Conservation (phyloP, 2,797 vertebrate species). For the Tadarida brasiliensis region DNA sequence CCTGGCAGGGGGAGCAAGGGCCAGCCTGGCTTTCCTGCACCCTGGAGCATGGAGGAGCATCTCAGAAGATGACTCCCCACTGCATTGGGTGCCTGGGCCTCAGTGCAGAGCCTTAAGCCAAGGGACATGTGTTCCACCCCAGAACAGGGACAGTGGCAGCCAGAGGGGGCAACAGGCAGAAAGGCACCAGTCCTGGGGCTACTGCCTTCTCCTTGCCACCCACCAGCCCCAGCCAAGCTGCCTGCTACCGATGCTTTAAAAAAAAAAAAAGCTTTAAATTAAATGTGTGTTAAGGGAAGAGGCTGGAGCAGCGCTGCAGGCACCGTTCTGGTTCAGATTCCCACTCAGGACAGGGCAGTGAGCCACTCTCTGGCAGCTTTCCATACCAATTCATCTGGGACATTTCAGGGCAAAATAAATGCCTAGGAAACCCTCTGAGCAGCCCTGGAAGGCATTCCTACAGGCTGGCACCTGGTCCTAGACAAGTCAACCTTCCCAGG, state of each 20-base stretch:
- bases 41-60: neutral
- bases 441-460: neutral
- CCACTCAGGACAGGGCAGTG: neutral
- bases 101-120: neutral
- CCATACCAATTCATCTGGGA: constrained; percentile 12
- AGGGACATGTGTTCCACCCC: neutral
- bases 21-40: neutral
- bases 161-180: neutral
- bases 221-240: neutral
- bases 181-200: neutral
- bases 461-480: neutral
- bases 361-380: neutral
- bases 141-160: neutral
- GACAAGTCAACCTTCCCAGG: neutral
- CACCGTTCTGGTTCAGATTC: neutral
- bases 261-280: neutral
- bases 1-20: neutral
- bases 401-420: constrained; percentile 20
- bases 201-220: neutral
- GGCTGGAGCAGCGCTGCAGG: neutral
- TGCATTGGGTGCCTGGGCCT: neutral
- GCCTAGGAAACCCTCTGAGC: neutral
- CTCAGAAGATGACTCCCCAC: too few relatives aligned
- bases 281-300: neutral
- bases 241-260: neutral